A percentile compares a stretch with the other conserved stretches of the same genome.
These are phyloP conservation scores for Cyrtorhinus lividipennis DNA, from an alignment of 1,140 invertebrate species.

Conservation along the genomic window DNA sequence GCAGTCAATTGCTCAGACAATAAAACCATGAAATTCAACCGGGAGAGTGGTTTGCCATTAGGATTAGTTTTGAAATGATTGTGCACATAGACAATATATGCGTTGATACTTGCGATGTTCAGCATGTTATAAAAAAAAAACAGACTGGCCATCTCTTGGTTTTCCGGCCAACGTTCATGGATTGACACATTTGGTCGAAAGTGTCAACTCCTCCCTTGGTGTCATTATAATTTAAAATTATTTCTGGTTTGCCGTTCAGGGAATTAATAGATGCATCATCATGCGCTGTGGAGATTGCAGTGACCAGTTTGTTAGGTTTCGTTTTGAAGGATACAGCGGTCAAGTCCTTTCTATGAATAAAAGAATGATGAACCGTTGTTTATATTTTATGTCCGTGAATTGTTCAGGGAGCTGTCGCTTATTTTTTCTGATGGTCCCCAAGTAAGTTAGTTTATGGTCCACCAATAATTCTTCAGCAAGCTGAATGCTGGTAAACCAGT, in stretches of 20 bases:
- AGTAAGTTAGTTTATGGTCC: constrained; percentile 23
- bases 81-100: not conserved
- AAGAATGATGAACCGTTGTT: constrained; percentile 12
- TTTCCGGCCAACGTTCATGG: constrained; percentile 8
- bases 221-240: constrained; percentile 28
- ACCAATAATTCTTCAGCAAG: constrained; percentile 21
- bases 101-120: constrained; percentile 14
- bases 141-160: constrained; percentile 8
- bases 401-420: constrained; percentile 23
- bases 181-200: constrained; percentile 27
- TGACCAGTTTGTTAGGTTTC: constrained; percentile 22
- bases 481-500: constrained; percentile 27
- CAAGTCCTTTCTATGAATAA: constrained; percentile 20
- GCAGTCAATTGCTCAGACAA: not conserved
- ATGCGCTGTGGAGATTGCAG: constrained; percentile 21
- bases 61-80: not conserved
- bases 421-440: constrained; percentile 27
- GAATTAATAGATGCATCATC: constrained; percentile 12
- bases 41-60: not conserved
- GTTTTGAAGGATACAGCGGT: constrained; percentile 22
- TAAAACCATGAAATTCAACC: not conserved
- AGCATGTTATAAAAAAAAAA: constrained; percentile 16
- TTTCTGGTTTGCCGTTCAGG: constrained; percentile 24
- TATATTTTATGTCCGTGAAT: constrained; percentile 19
- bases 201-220: constrained; percentile 31